These are phyloP conservation scores for Gopherus evgoodei DNA, from an alignment of 2,113 vertebrate genomes.

Conservation along the genomic window DNA sequence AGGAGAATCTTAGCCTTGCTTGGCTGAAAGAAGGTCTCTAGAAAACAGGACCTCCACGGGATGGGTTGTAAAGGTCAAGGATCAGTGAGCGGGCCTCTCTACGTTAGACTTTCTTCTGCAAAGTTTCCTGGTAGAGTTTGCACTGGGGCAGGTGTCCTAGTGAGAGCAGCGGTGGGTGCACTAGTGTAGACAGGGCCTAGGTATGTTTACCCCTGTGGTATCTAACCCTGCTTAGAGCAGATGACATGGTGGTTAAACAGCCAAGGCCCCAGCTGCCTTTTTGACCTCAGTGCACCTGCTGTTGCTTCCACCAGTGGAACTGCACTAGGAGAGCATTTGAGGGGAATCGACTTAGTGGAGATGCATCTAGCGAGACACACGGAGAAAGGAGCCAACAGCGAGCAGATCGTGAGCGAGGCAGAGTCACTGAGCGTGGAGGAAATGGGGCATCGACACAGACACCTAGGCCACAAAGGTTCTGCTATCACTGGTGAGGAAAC, in stretches of 20 bases:
- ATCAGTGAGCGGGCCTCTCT: not conserved
- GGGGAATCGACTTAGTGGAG: not conserved
- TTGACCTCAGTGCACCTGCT: not conserved
- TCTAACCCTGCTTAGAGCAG: not conserved
- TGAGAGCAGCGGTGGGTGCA: not conserved
- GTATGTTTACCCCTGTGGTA: not conserved
- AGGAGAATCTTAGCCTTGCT: not conserved
- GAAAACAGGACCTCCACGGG: not conserved
- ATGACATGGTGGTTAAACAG: not conserved
- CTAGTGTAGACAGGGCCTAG: not conserved
- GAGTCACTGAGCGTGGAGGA: slow-evolving; percentile 36
- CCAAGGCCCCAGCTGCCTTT: not conserved
- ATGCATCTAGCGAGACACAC: not conserved
- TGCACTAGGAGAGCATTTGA: not conserved
- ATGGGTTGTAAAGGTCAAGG: not conserved
- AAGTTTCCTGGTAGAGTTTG: not conserved
- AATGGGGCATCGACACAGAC: not conserved
- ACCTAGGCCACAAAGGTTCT: not conserved
- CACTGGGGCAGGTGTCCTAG: not conserved
- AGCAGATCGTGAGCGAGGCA: not conserved
- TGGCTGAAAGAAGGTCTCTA: not conserved
- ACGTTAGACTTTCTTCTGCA: not conserved
- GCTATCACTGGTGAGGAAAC: not conserved
- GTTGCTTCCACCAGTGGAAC: too few species aligned
- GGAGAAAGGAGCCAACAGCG: not conserved